Evolutionary conservation across 2,888 invertebrate species (phyloP), one percentile per base, ranked within the genome.

Genomic region (Neoscelio sp.): DNA sequence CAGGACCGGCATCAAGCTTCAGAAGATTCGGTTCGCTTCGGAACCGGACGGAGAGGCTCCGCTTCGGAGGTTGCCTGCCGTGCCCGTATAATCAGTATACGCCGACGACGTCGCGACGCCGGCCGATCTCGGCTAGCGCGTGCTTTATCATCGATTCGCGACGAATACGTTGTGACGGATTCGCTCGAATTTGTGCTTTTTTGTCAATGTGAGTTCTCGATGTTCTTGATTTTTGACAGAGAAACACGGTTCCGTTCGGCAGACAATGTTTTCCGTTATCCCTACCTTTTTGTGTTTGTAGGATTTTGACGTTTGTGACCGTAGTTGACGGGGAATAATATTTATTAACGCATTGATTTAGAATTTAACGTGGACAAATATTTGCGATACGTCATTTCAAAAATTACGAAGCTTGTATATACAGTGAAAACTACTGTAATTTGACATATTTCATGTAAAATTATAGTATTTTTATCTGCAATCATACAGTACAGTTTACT

Each of bases 91-190:
- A 73, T 56, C 73, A 73, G 75, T 74, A 28, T 54, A 35, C 84
- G 86, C 85, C 83, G 86, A 82, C 85, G 85, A 82, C 87, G 88
- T 86, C 84, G 85, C 84, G 83, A 83, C 86, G 87, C 81, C 84
- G 84, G 85, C 56, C 86, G 85, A 85, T 87, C 87, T 85, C 87
- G 85, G 23, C 2, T 6, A 28, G 12, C 12, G 35, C 35, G 65
- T 33, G 18, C 6, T 8, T 30, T 20, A 7, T 33, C 18, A 2
- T n/a, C 30, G 42, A 12, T 44, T 52, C 23, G 46, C 15, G 20
- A 60, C 12, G 23, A n/a, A 64, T 23, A 33, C 54, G 38, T 1
- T 15, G 23, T 26, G 28, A n/a, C 23, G 18, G 26, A 50, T 42
- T 44, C 17, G 58, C 62, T 13, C 23, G 18, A 17, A 50, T 42